Evolutionary conservation across 2,113 vertebrate genomes (phyloP).

Genomic region (Rhagologus leucostigma): DNA sequence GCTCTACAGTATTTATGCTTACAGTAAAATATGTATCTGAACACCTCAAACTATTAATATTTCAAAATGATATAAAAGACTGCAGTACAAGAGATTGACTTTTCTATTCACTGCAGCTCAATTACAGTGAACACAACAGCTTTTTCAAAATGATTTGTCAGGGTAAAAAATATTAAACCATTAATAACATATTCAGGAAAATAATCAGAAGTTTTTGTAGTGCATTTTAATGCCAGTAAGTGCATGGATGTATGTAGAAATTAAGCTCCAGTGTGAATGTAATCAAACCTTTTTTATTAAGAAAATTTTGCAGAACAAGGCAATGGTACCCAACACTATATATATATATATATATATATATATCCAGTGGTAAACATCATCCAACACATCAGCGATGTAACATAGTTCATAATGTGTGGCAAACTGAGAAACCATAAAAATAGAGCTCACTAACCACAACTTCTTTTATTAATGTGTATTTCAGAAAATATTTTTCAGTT

Average conservation of each 20-base stretch:
- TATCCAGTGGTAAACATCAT: neutral
- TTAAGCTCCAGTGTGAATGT: neutral
- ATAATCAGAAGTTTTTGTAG: neutral
- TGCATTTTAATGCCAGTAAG: constrained; percentile 3
- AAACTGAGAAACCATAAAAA: neutral
- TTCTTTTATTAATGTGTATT: neutral
- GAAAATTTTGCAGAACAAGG: neutral
- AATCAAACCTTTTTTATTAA: neutral
- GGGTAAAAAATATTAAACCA: neutral
- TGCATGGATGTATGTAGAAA: neutral
- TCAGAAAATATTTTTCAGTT: constrained; percentile 28
- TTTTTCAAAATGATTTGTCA: constrained; percentile 25
- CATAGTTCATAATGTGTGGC: neutral
- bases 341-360: neutral
- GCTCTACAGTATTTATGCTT: constrained; percentile 24
- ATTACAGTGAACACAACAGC: constrained; percentile 37
- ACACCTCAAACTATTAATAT: constrained; percentile 41
- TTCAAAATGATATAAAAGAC: constrained; percentile 54
- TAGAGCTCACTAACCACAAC: neutral
- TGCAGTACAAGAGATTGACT: constrained; percentile 29
- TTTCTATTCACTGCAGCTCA: constrained; percentile 46
- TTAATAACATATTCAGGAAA: neutral
- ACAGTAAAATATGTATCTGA: constrained; percentile 19
- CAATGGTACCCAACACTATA: neutral
- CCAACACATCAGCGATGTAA: neutral